A percentile compares a stretch with the other conserved stretches of the same genome.
phyloP scores from a whole-genome alignment of 2,113 vertebrate species.

The Rafetus swinhoei region DNA sequence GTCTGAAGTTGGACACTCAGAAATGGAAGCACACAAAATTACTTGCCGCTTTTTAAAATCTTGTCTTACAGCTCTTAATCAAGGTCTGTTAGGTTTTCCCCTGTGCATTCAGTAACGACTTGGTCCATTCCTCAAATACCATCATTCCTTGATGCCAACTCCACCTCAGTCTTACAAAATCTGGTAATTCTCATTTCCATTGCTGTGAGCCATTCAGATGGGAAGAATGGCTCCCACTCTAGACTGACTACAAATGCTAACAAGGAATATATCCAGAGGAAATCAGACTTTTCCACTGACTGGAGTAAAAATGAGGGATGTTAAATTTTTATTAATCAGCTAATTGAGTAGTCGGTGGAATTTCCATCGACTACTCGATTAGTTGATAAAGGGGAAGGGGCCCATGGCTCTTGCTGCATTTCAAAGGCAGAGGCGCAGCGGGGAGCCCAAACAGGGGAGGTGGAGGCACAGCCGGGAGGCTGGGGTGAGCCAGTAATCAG shows the following conservation, averaged over 20 bases:
- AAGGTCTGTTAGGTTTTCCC: not conserved
- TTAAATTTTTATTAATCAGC: too few relatives aligned
- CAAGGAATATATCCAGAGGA: not conserved
- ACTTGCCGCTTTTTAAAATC: not conserved
- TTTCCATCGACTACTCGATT: too few relatives aligned
- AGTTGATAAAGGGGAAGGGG: too few relatives aligned
- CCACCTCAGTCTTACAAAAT: not conserved
- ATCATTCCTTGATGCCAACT: not conserved
- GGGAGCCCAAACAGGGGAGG: too few relatives aligned
- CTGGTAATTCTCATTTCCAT: not conserved
- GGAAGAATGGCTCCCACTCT: not conserved
- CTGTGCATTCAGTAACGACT: not conserved
- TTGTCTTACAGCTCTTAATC: not conserved
- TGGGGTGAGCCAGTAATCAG: too few relatives aligned
- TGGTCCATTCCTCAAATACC: not conserved
- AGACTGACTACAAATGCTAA: not conserved
- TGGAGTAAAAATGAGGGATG: not conserved
- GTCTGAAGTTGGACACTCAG: not conserved
- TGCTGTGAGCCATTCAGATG: not conserved
- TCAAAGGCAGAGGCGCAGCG: too few relatives aligned
- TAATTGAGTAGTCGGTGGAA: too few relatives aligned
- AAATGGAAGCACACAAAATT: not conserved
- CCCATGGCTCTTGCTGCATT: too few relatives aligned
- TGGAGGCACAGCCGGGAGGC: too few relatives aligned
- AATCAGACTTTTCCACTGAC: not conserved